Evolutionary conservation across 2,888 invertebrate genomes (phyloP), one percentile per base, ranked within the genome.

Genomic region (Parnassius smintheus): DNA sequence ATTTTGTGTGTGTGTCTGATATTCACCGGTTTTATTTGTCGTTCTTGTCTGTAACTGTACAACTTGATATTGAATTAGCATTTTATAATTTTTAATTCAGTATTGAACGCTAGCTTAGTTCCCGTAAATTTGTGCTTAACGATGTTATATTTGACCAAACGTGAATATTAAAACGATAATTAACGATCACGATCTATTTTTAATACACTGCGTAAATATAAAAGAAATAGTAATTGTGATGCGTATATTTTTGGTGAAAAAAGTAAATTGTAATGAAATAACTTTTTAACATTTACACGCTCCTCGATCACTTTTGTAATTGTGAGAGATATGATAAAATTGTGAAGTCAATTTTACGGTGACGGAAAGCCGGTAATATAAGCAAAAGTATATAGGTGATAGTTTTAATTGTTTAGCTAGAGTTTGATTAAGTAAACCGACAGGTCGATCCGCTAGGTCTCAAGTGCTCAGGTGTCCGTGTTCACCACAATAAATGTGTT

Each of bases 301-400:
- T 85, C 88, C 81, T 83, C 85, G 84, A 86, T 87, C 83, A 89
- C 86, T 89, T 82, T 89, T 89, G 88, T 88, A 86, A 86, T 85
- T 87, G 87, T 84, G 85, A 72, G 88, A 87, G 86, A 80, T 88
- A 82, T 75, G 76, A 71, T 77, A 75, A 75, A 75, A 75, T 73
- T 70, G 68, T 76, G 73, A 68, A 71, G 77, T 88, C 90, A 89
- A 88, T 88, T 89, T 80, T 75, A 72, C 78, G 77, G 76, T 74
- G 72, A 70, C 69, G 65, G 72, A 56, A 70, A 65, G 74, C 77
- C 76, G 80, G 66, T 68, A 69, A 69, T 68, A 72, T 68, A 69
- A 70, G 67, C 65, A 51, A 66, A 65, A 56, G 65, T 69, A 9
- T 64, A 67, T 70, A 67, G 70, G 66, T 66, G 70, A 66, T 72